phyloP scores from a whole-genome alignment of 2,888 invertebrate species.

The Conomelus anceps region DNA sequence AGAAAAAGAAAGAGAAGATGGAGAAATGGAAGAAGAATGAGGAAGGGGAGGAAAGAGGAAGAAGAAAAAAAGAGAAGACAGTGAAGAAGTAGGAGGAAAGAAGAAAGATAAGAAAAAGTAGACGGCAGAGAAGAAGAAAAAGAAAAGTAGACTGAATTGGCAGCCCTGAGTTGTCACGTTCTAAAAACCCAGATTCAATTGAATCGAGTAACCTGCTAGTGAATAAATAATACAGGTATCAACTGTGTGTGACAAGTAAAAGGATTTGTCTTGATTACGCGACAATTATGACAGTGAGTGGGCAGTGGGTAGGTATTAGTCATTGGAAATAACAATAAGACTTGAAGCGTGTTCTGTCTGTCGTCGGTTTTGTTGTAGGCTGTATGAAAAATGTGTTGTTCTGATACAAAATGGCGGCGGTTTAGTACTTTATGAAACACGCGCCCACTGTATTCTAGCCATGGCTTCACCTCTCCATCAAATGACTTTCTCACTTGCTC shows the following conservation, averaged over 20 bases:
- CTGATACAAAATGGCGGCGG: background rate
- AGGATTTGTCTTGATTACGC: background rate
- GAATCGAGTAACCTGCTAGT: too few species aligned
- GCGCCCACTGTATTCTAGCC: background rate
- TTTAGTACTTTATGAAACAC: background rate
- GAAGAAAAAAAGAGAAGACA: too few species aligned
- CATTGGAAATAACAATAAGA: background rate
- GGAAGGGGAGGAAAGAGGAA: too few species aligned
- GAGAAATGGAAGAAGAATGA: too few species aligned
- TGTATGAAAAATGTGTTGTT: background rate
- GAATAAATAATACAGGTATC: background rate
- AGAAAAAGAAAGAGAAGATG: too few species aligned
- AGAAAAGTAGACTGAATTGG: too few species aligned
- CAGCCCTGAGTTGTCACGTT: too few species aligned
- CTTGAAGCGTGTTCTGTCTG: background rate
- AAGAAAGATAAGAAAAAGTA: too few species aligned
- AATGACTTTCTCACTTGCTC: background rate
- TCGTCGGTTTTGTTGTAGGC: background rate
- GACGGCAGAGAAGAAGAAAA: too few species aligned
- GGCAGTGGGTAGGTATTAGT: background rate
- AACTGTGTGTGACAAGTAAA: background rate
- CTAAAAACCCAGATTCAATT: too few species aligned
- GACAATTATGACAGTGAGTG: background rate
- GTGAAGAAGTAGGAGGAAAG: too few species aligned
- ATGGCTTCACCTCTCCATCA: background rate